Evolutionary conservation across 2,888 invertebrate species (phyloP), one percentile per base, ranked within the genome.

Genomic region (Drosophila lacicola): DNA sequence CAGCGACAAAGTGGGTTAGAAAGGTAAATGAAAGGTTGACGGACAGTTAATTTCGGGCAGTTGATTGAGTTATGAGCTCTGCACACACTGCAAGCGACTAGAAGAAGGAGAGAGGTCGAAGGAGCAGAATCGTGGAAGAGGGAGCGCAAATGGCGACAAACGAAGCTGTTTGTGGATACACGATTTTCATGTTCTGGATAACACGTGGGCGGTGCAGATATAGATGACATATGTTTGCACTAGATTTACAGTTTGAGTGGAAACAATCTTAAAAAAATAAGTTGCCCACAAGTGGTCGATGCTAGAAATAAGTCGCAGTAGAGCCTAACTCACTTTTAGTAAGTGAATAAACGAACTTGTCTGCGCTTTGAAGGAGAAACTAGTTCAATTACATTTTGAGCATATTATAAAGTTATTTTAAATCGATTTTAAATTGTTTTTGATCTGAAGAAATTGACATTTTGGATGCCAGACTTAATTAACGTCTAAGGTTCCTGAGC

Each of bases 1-100:
- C 17, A 65, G 19, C 34, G 11, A 62, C 56, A 74, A 68, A 65
- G 64, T 70, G 80, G 67, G 67, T 63, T 70, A 69, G 62, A 58
- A 67, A 78, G 73, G 69, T 87, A 88, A 82, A 87, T 82, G 88
- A 87, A 84, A 82, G 64, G 78, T 83, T 82, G 81, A 87, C 69
- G 81, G 87, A 71, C 82, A 83, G 85, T 82, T 80, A 71, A 83
- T 80, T 87, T 83, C 62, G 84, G 78, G 63, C 78, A 80, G 69
- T 78, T 83, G 74, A 80, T 78, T 71, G 64, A 76, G 77, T 74
- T 70, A 76, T 80, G 80, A 78, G 71, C 60, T 72, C 60, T 10
- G 58, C 57, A 68, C 47, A 57, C 61, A 46, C 37, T 45, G 39
- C 56, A 39, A 25, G 29, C n/a, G 49, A 25, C 4, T 14, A 36